Evolutionary conservation across 2,888 invertebrate genomes (phyloP), one percentile per base, ranked within the genome.

Genomic region (Orthosia gothica): DNA sequence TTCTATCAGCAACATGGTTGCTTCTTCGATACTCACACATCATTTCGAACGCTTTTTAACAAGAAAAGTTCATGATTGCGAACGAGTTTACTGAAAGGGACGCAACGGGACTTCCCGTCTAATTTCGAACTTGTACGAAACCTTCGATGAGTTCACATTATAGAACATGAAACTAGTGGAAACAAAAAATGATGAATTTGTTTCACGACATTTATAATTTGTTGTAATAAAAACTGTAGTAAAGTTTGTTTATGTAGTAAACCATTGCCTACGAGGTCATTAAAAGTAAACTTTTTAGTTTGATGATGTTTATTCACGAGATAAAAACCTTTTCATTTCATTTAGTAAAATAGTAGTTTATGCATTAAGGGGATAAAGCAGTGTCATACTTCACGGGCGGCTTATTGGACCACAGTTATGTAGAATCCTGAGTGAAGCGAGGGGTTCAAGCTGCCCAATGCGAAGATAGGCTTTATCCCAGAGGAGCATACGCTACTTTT

Each of bases 31-130:
- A 79, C 79, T 79, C 63, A 79, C 18, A 74, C 57, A 57, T 47
- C 52, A 63, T 55, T 72, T 66, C 47, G 13, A 66, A 26, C 20
- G 74, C 57, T 47, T 74, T 78, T 58, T 80, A 78, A 78, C 81
- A 62, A 81, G 81, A 80, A 80, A 78, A 66, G 62, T 80, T 80
- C 26, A 52, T 52, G 65, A 65, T 66, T 61, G 61, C 15, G 50
- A 57, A 63, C 18, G 40, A 59, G 73, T 72, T 54, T 70, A 32
- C 26, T 45, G 40, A 54, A 63, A 64, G 64, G 73, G 49, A 26
- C 59, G 63, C 57, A 50, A 55, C 47, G 52, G 59, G 64, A 64
- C 26, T 67, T 63, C 26, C 54, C 26, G 52, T 18, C 47, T 58
- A 45, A 74, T 67, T 81, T 58, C 57, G 62, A 55, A 7, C 45